Evolutionary conservation across 2,113 vertebrate species (phyloP).

Genomic region (Hippolais icterina): DNA sequence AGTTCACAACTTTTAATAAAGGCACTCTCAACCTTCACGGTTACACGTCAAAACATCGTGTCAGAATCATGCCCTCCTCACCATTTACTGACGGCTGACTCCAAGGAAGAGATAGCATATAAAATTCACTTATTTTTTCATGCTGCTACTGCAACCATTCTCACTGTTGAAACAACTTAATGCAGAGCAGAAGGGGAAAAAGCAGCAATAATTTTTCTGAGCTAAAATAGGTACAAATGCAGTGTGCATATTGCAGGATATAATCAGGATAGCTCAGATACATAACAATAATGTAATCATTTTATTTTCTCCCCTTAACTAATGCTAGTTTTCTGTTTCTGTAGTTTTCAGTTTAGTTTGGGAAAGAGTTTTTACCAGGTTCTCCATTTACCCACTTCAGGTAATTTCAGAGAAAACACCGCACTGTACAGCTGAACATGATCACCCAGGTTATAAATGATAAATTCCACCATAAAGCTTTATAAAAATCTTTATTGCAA

Average conservation of each 20-base stretch:
- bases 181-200: neutral
- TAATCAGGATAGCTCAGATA: neutral
- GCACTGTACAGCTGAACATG: neutral
- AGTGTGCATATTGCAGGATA: neutral
- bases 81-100: neutral
- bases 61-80: neutral
- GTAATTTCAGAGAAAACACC: neutral
- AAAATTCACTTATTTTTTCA: conserved; percentile 10
- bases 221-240: neutral
- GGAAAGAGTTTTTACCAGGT: neutral
- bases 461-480: neutral
- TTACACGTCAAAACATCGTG: neutral
- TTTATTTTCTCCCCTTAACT: neutral
- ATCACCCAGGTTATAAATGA: neutral
- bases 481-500: conserved; percentile 57
- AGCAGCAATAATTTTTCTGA: neutral
- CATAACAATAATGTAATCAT: neutral
- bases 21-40: neutral
- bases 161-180: neutral
- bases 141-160: neutral
- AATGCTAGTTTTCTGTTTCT: neutral
- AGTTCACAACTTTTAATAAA: neutral
- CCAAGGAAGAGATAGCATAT: neutral
- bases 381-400: neutral
- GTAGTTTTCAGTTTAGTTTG: neutral